Evolutionary conservation across 2,888 invertebrate species (phyloP).

Genomic region (Drosophila limbata): DNA sequence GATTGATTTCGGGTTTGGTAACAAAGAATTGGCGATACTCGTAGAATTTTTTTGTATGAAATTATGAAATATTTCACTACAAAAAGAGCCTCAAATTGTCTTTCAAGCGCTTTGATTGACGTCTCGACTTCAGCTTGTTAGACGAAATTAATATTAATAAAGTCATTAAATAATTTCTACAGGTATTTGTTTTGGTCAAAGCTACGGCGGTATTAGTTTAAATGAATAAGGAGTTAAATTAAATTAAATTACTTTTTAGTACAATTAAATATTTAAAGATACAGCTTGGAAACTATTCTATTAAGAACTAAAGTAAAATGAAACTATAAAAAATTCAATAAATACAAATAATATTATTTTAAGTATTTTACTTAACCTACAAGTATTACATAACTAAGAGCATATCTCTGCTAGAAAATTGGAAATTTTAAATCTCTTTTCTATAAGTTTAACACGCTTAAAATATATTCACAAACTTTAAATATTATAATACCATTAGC

Average conservation of each 20-base stretch:
- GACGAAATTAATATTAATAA: slow-evolving; percentile 34
- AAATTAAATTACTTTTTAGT: neutral
- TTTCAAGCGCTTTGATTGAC: slow-evolving; percentile 63
- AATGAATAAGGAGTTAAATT: neutral
- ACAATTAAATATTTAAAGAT: neutral
- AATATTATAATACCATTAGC: slow-evolving; percentile 25
- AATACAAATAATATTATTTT: neutral
- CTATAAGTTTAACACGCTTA: too few relatives aligned
- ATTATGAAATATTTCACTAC: slow-evolving; percentile 54
- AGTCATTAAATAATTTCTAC: slow-evolving; percentile 25
- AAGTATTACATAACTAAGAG: too few relatives aligned
- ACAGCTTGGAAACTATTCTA: neutral
- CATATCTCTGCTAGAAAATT: too few relatives aligned
- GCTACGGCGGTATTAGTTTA: neutral
- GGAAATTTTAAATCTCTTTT: too few relatives aligned
- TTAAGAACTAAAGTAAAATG: neutral
- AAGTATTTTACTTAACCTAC: neutral
- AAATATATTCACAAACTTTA: too few relatives aligned
- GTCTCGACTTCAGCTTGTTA: slow-evolving; percentile 39
- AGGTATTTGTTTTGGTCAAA: neutral
- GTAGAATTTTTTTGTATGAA: slow-evolving; percentile 35
- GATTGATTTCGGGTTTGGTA: slow-evolving; percentile 61
- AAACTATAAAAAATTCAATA: too few relatives aligned
- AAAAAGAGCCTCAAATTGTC: slow-evolving; percentile 39
- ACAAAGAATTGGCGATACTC: slow-evolving; percentile 59